Evolutionary conservation across 2,113 vertebrate genomes (phyloP), one percentile per base, ranked within the genome.

Genomic region (Callospermophilus lateralis): DNA sequence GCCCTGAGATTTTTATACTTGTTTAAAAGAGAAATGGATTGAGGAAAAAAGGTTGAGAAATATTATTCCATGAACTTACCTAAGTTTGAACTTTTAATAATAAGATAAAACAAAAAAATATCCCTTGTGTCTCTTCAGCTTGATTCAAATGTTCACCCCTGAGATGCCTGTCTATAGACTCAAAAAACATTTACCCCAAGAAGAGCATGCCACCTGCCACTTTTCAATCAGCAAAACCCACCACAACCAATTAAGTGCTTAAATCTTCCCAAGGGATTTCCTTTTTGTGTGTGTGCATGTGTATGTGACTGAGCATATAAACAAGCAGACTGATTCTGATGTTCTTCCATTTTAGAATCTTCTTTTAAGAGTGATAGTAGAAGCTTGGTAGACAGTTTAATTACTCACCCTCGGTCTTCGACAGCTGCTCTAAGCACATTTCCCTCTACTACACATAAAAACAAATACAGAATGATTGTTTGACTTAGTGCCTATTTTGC

Each of bases 371-470:
- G 93, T 77, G 90, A 79, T n/a, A 93, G 61, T 53, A 92, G 53
- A 95, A 39, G 73, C 61, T 93, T 95, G 93, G 87, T 78, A 96
- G 89, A 92, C 65, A 95, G 89, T 72, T 92, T 96, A 97, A 96
- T 97, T 94, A 97, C 68, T 97, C 77, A 93, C 55, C 34, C 37
- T 95, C 89, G 92, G 74, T 76, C 86, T 94, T 94, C 92, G 70
- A 96, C 65, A 95, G 96, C 78, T 97, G 90, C 81, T 97, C 73
- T 92, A 61, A 93, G 88, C 92, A 90, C 53, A 96, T 85, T 96
- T 97, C 84, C 26, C 63, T 90, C 77, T 93, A 96, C n/a, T 68
- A 58, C 86, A 97, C 70, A 92, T 92, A 96, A 92, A 97, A 90
- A 90, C 87, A 96, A 97, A 93, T 51, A 89, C 73, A 95, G 79